phyloP scores from a whole-genome alignment of 35 echinoderm and acorn worm species.

The Heliocidaris tuberculata region DNA sequence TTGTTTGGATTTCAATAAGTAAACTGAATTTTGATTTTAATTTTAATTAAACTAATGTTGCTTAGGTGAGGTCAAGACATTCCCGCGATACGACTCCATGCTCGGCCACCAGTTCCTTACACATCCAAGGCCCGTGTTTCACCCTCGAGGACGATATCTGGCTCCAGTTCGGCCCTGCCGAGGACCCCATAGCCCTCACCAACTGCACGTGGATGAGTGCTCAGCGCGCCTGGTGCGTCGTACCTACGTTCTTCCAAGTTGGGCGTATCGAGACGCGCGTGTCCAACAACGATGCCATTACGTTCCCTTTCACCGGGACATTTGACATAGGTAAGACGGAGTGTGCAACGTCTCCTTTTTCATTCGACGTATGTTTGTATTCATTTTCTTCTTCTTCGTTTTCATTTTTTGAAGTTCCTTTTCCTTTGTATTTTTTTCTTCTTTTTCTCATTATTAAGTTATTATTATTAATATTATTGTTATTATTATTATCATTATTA shows the following conservation, averaged over 20 bases:
- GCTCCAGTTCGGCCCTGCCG: conserved; percentile 68
- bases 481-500: too few relatives aligned
- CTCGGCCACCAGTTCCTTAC: conserved; percentile 75
- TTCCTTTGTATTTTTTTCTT: neutral
- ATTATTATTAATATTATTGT: too few relatives aligned
- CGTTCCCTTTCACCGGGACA: conserved; percentile 61
- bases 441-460: neutral
- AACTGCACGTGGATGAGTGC: conserved; percentile 78
- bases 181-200: conserved; percentile 81
- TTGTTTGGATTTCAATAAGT: too few relatives aligned
- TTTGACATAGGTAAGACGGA: conserved; percentile 79
- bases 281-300: conserved; percentile 68
- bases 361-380: neutral
- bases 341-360: neutral
- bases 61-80: conserved; percentile 68
- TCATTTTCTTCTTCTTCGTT: neutral
- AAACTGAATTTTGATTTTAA: too few relatives aligned
- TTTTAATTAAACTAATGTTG: neutral
- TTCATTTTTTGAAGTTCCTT: neutral
- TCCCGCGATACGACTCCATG: conserved; percentile 80
- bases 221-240: conserved; percentile 64
- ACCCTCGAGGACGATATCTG: conserved; percentile 75
- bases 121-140: conserved; percentile 85
- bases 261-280: conserved; percentile 63
- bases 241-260: conserved; percentile 84